A percentile compares a stretch with the other conserved stretches of the same genome.
phyloP scores from a whole-genome alignment of 2,888 invertebrate genomes.

The Athripsodes cinereus region DNA sequence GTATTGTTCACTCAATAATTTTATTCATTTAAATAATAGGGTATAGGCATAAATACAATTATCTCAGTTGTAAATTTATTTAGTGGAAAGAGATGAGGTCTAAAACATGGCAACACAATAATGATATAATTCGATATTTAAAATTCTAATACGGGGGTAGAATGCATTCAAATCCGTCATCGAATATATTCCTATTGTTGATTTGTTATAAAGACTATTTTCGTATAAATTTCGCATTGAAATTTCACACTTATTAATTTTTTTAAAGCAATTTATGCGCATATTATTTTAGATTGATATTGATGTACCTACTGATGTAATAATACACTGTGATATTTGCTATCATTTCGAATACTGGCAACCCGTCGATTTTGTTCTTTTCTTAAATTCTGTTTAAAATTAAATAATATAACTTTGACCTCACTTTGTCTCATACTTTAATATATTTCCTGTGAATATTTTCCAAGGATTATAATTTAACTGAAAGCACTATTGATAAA shows the following conservation, averaged over 20 bases:
- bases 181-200: neutral
- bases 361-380: too few relatives aligned
- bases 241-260: conserved; percentile 1
- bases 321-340: too few relatives aligned
- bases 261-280: conserved; percentile 11
- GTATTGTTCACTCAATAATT: too few relatives aligned
- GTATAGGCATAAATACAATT: conserved; percentile 14
- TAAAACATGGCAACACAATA: conserved; percentile 18
- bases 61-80: conserved; percentile 25
- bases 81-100: conserved; percentile 26
- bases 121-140: conserved; percentile 17
- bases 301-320: too few relatives aligned
- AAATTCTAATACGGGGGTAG: conserved; percentile 17
- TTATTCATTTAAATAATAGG: neutral
- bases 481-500: too few relatives aligned
- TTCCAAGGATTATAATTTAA: too few relatives aligned
- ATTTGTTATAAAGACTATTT: neutral
- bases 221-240: neutral
- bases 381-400: too few relatives aligned
- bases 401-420: too few relatives aligned
- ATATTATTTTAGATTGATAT: neutral
- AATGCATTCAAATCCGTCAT: neutral
- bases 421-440: too few relatives aligned
- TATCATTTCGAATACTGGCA: too few relatives aligned
- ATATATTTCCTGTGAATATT: too few relatives aligned